Evolutionary conservation across 1,140 invertebrate species (phyloP), one percentile per base, ranked within the genome.

Genomic region (Drosophila kikkawai): DNA sequence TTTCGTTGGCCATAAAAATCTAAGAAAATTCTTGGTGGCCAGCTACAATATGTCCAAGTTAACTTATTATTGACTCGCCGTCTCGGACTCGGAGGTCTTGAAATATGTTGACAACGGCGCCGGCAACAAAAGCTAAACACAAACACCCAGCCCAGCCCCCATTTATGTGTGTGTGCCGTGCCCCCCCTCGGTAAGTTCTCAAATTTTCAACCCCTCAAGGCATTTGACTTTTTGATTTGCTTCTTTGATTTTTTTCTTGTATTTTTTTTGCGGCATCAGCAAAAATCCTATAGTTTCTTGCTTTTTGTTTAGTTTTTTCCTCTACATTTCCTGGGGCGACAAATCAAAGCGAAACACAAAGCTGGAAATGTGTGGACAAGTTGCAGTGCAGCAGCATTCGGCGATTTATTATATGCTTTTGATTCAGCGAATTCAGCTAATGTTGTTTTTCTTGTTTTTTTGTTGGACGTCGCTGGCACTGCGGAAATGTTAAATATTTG

Each of bases 401-500:
- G 78, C 82, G 80, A 87, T 87, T 79, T 87, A 84, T 87, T 87
- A 88, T 84, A 73, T 65, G 73, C 80, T 65, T 83, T 80, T 68
- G 83, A 86, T 74, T 75, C 63, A 67, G 50, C 42, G 55, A 82
- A 65, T 69, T 71, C 60, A 29, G 45, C 59, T 53, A 41, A 79
- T 80, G 71, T 59, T 66, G 61, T 59, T 67, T 53, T 67, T 67
- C 37, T 77, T 48, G 32, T 11, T 64, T 32, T 47, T 17, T 19
- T 22, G 11, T 19, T 22, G 11, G 19, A 26, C 22, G 12, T 70
- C 17, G 57, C 51, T 58, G 42, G 50, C 64, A 41, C 64, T 85
- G 84, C 84, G 85, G 85, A 88, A 88, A 88, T 88, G 85, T 90
- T 88, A 90, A 88, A 88, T 88, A 88, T 88, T 88, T 88, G 85